These are phyloP conservation scores for Malachius bipustulatus DNA, from an alignment of 2,888 invertebrate species.

Conservation along the genomic window DNA sequence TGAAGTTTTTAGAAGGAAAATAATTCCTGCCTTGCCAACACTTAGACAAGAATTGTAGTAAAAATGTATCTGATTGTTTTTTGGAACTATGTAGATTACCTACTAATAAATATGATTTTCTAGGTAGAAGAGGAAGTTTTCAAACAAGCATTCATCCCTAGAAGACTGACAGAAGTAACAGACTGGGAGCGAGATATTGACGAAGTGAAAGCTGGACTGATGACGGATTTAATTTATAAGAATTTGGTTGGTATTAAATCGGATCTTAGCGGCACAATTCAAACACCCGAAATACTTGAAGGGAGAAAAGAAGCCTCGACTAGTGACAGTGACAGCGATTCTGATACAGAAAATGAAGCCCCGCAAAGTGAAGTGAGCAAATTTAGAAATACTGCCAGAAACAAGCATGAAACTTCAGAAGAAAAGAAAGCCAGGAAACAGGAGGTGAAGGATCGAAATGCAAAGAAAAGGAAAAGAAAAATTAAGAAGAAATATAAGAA, in stretches of 20 bases:
- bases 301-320: constrained; percentile 32
- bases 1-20: no score
- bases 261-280: constrained; percentile 61
- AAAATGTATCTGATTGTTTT: no score
- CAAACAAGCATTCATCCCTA: constrained; percentile 86
- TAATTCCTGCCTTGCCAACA: no score
- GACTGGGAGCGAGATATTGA: constrained; percentile 78
- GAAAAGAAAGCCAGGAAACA: constrained; percentile 79
- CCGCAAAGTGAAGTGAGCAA: constrained; percentile 36
- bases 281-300: constrained; percentile 52
- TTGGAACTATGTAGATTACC: no score
- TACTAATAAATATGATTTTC: no score
- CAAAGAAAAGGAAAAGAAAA: constrained; percentile 81
- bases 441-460: constrained; percentile 74
- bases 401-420: constrained; percentile 68
- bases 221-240: constrained; percentile 68
- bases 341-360: constrained; percentile 26
- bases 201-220: constrained; percentile 58
- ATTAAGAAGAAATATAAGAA: constrained; percentile 91
- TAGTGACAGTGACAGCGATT: constrained; percentile 25
- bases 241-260: constrained; percentile 75
- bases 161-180: constrained; percentile 78
- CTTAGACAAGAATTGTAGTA: no score
- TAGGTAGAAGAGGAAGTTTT: constrained; percentile 83
- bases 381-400: constrained; percentile 53